Base-by-base conservation (phyloP, 2,797 vertebrate species). In the Phrynocephalus forsythii region DNA sequence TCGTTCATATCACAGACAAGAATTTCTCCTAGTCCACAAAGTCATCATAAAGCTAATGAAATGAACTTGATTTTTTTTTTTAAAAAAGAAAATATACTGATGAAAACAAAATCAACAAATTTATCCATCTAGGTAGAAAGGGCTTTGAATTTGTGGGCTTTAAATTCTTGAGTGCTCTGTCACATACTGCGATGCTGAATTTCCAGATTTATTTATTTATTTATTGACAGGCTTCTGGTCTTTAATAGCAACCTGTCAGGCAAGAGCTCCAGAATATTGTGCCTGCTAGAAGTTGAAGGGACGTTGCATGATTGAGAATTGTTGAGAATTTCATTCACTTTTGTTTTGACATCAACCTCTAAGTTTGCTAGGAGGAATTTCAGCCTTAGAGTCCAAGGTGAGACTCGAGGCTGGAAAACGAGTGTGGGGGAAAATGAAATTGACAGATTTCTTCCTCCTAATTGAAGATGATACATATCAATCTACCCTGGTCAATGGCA, bases 401-500 rank as follows among this genome's bases (percentile, higher is more conserved):
- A 30, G 16, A 56, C 52, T 56, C 13, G 52, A 30, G 16, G 4
- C 15, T 72, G 15, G 33, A 30, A 72, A 73, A 38, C 6, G 6
- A 33, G n/a, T 75, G 6, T 38, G 33, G 33, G 33, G 38, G 7
- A 75, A 75, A 38, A 18, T 44, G 3, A 75, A 71, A 71, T 30
- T n/a, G 15, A 38, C 30, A 73, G 33, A 75, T 75, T 44, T 16
- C 16, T 22, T 24, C 9, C 22, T 44, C 33, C 18, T 22, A 48
- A 24, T 16, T 48, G 22, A 24, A 76, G 20, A 3, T 63, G 60
- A 63, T 63, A 15, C 60, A 63, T 63, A 63, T 56, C 60, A 63
- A 6, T 15, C 87, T 89, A 69, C 90, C 91, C 87, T 79, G 88
- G 88, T 94, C 92, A 93, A 2, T 89, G 90, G 44, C 77, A 88